A percentile compares a stretch with the other conserved stretches of the same genome.
Conservation (phyloP, 2,113 vertebrate genomes). For the Chloropsis hardwickii region DNA sequence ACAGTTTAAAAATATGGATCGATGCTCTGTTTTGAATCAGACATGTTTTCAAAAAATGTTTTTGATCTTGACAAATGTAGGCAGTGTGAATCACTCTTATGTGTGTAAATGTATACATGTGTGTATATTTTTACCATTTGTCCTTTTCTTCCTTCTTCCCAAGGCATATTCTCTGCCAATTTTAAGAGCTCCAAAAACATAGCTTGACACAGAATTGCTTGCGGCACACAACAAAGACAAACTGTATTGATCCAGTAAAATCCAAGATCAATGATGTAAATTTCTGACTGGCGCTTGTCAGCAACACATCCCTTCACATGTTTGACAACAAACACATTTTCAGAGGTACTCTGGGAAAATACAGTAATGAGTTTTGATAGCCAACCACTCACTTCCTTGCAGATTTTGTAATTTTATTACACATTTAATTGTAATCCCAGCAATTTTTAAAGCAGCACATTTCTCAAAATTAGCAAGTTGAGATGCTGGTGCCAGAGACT, state of each 20-base stretch:
- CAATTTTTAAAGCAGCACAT: not conserved
- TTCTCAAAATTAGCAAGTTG: not conserved
- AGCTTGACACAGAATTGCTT: not conserved
- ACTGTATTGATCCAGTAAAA: conserved; percentile 40
- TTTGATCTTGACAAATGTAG: conserved; percentile 46
- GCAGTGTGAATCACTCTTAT: conserved; percentile 35
- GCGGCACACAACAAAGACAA: not conserved
- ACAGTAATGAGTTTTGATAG: not conserved
- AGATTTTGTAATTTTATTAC: not conserved
- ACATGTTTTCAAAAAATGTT: not conserved
- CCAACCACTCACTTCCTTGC: not conserved
- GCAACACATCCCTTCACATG: not conserved
- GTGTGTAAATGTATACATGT: conserved; percentile 21
- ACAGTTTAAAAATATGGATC: not conserved
- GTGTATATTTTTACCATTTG: conserved; percentile 49
- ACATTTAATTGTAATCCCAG: not conserved
- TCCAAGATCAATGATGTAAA: conserved; percentile 25
- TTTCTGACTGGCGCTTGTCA: conserved; percentile 28
- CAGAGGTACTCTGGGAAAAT: not conserved
- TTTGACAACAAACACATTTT: not conserved
- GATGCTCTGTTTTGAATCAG: conserved; percentile 6
- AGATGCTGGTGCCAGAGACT: not conserved
- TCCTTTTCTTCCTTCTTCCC: conserved; percentile 7
- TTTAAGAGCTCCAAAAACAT: conserved; percentile 12
- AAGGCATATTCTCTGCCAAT: not conserved